Evolutionary conservation across 64 coral and sea anemone genomes (phyloP), one percentile per base, ranked within the genome.

Genomic region (Acropora yongei): DNA sequence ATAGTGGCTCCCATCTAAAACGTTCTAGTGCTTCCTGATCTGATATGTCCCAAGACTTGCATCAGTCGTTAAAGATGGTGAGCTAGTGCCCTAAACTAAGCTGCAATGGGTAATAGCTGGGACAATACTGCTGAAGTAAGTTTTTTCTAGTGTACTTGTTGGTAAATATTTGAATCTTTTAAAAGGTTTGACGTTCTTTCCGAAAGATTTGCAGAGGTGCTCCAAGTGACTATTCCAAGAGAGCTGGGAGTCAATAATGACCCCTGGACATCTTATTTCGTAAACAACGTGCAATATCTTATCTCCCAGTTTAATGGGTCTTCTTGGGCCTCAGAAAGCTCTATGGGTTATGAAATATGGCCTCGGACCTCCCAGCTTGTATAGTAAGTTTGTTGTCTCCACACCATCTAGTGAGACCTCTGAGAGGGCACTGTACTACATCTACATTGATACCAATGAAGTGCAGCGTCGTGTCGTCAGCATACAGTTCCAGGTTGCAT

Each of bases 351-450:
- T 88, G n/a, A 77, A 53, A 53, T 73, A 77, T 88, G 46, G 72
- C 72, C 46, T 88, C 86, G 5, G 86, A 40, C 76, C 76, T 88
- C 72, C 86, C 86, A 53, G 86, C n/a, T 17, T 88, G 72, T 13
- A 74, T 88, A 40, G 86, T 88, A 11, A 88, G 72, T 51, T 88
- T 88, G 72, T 88, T 88, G 17, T 88, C 76, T 57, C 72, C 76
- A 72, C 86, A 88, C 86, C 72, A 88, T 17, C 1, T 30, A 30
- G 73, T 75, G 73, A 76, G 1, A 88, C 76, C 16, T 77, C 48
- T 55, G 86, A 88, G 18, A 88, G 73, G 7, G 72, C 69, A 30
- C 30, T 30, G 30, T 30, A 30, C 30, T 30, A 30, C 30, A 30
- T 30, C 30, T 30, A 30, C 30, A 30, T 30, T 30, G 30, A 30